These are phyloP conservation scores for Conops quadrifasciatus DNA, from an alignment of 2,888 invertebrate species.

Conservation along the genomic window DNA sequence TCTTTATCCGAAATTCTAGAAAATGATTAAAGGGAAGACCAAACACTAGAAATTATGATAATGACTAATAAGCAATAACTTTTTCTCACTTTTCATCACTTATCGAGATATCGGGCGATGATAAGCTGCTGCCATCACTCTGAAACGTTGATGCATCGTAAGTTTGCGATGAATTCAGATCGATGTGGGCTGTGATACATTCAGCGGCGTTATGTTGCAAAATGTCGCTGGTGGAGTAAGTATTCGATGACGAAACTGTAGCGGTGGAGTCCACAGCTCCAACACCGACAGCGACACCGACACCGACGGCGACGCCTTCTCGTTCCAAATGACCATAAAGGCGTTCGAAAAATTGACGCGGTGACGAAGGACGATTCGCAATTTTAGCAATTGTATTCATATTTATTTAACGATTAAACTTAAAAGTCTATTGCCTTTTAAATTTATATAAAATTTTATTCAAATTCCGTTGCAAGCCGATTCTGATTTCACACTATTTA, in stretches of 20 bases:
- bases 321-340: constrained; percentile 80
- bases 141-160: constrained; percentile 50
- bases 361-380: constrained; percentile 73
- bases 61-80: not conserved
- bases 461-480: constrained; percentile 9
- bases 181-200: constrained; percentile 17
- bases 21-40: constrained; percentile 10
- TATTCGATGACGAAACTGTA: no score
- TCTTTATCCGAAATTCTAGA: constrained; percentile 41
- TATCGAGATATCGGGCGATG: constrained; percentile 62
- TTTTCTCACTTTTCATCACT: constrained; percentile 57
- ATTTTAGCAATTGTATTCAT: constrained; percentile 39
- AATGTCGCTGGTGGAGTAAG: not conserved
- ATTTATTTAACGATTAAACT: constrained; percentile 33
- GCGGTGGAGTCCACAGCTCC: not conserved
- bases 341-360: constrained; percentile 81
- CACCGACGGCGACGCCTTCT: constrained; percentile 27
- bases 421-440: not conserved
- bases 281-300: constrained; percentile 10
- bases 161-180: constrained; percentile 28
- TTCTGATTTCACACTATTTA: not conserved
- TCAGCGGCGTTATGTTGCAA: not conserved
- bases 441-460: not conserved
- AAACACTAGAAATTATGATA: constrained; percentile 8
- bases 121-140: constrained; percentile 60